Percentiles rank a stretch among this genome's conserved stretches.
phyloP scores from a whole-genome alignment of 2,113 vertebrate genomes.

The Perognathus longimembris region DNA sequence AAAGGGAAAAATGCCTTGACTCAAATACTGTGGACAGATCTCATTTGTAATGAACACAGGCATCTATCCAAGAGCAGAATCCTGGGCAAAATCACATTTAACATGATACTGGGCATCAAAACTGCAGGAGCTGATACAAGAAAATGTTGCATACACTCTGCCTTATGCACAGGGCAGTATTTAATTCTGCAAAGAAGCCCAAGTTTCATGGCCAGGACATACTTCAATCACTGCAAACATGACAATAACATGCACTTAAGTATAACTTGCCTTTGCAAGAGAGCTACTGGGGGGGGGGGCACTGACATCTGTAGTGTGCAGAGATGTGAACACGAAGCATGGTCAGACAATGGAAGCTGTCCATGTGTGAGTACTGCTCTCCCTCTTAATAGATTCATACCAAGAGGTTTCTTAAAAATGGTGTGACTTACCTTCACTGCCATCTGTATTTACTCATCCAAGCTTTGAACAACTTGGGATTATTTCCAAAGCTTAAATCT shows the following conservation, averaged over 20 bases:
- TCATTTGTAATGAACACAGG: slow-evolving; percentile 65
- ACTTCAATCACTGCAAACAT: slow-evolving; percentile 38
- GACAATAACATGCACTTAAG: slow-evolving; percentile 31
- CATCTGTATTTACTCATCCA: background rate
- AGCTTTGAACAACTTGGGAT: background rate
- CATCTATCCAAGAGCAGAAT: background rate
- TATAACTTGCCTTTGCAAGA: slow-evolving; percentile 40
- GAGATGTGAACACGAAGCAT: background rate
- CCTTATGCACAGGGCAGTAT: background rate
- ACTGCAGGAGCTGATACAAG: slow-evolving; percentile 18
- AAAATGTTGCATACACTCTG: slow-evolving; percentile 36
- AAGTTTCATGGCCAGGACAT: slow-evolving; percentile 63
- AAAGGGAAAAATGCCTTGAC: slow-evolving; percentile 10
- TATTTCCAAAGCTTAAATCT: slow-evolving; percentile 23
- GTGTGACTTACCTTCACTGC: background rate
- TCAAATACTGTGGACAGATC: slow-evolving; percentile 59
- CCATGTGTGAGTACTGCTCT: background rate
- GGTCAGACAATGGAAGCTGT: background rate
- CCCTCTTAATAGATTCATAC: background rate
- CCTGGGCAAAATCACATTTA: slow-evolving; percentile 34
- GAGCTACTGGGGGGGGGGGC: accelerated
- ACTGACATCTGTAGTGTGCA: background rate
- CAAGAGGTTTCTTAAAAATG: slow-evolving; percentile 16
- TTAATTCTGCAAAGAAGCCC: slow-evolving; percentile 60
- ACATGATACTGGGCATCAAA: slow-evolving; percentile 50